Percentiles rank a stretch among this genome's conserved stretches.
Evolutionary conservation across 2,797 vertebrate genomes (phyloP).

Genomic region (Vultur gryphus): DNA sequence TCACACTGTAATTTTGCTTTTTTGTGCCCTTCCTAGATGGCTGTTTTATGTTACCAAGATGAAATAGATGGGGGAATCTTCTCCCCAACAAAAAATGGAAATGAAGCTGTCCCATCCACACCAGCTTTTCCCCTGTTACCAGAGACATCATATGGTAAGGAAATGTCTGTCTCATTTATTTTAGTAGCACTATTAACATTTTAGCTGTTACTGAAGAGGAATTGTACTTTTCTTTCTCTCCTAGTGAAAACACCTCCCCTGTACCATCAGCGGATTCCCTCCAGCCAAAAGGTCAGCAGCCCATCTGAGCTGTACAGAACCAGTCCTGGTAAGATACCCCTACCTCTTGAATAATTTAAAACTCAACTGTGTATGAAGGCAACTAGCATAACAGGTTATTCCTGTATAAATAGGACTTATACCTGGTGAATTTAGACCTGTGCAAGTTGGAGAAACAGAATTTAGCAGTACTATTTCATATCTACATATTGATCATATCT

Average conservation of each 20-base stretch:
- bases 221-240: neutral
- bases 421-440: neutral
- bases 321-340: slow-evolving; percentile 72
- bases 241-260: slow-evolving; percentile 78
- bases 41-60: slow-evolving; percentile 63
- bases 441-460: neutral
- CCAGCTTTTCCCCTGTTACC: slow-evolving; percentile 86
- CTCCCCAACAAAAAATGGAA: slow-evolving; percentile 63
- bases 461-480: neutral
- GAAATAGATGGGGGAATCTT: slow-evolving; percentile 69
- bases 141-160: slow-evolving; percentile 74
- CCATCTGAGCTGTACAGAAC: slow-evolving; percentile 69
- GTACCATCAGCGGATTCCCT: slow-evolving; percentile 59
- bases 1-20: neutral
- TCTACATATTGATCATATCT: too few species aligned
- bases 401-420: neutral
- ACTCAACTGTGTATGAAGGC: neutral
- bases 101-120: slow-evolving; percentile 75
- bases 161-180: neutral
- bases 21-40: slow-evolving; percentile 67
- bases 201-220: neutral
- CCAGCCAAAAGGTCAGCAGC: slow-evolving; percentile 6
- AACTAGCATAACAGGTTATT: neutral
- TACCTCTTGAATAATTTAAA: neutral
- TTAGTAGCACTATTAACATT: neutral